Percentiles rank a stretch among this genome's conserved stretches.
Conservation (phyloP, 92 coral and sea anemone genomes). For the Phenganax stokvisi region DNA sequence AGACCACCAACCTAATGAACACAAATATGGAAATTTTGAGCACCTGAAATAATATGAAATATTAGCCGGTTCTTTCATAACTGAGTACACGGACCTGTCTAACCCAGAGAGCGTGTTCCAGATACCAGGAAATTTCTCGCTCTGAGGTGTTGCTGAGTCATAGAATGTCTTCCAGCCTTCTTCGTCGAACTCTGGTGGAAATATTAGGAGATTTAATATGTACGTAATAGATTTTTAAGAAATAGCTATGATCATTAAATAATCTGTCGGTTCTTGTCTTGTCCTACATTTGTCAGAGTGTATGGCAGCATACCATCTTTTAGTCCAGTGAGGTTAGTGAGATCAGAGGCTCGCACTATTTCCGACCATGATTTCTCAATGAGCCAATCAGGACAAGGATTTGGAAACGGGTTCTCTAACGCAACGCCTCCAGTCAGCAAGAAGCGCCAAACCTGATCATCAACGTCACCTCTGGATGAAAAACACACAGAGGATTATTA, state of each 20-base stretch:
- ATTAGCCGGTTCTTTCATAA: not conserved
- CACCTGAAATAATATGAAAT: not conserved
- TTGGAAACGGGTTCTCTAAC: conserved; percentile 93
- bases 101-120: conserved; percentile 92
- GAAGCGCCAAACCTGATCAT: conserved; percentile 95
- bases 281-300: not conserved
- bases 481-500: not conserved
- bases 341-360: conserved; percentile 88
- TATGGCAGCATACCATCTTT: conserved; percentile 68
- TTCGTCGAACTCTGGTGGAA: conserved; percentile 56
- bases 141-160: conserved; percentile 85
- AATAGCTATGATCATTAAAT: not conserved
- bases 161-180: conserved; percentile 91
- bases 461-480: conserved; percentile 65
- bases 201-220: not conserved
- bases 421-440: conserved; percentile 97
- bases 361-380: conserved; percentile 94
- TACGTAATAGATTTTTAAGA: not conserved
- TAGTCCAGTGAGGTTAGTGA: conserved; percentile 79
- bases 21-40: conserved; percentile 3
- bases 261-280: not conserved
- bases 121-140: conserved; percentile 82
- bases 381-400: conserved; percentile 97
- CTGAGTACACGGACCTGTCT: conserved; percentile 57
- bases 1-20: conserved; percentile 68